Base-by-base conservation (phyloP, 1,140 invertebrate species). In the Tetramorium alpestre region DNA sequence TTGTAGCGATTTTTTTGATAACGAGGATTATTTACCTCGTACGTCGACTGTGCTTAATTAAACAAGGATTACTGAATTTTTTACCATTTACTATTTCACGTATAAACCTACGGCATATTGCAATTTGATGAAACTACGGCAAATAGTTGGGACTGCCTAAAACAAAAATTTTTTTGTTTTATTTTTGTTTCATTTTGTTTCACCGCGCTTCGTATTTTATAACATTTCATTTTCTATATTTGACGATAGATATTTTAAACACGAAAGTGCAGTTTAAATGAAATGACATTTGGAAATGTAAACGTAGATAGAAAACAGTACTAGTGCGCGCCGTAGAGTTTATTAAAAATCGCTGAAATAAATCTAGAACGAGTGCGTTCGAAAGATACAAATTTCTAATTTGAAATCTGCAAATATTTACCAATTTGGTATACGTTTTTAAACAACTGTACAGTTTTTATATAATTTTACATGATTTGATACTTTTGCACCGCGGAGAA, bases 301-400 rank as follows among this genome's bases (percentile, higher is more conserved):
- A 51, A 67, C 33, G 38, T 22, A 47, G 54, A 47, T 84, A 49
- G 69, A 38, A 84, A 84, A 73, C 80, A 38, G 77, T 60, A 84
- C 7, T 33, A 54, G 77, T 3, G 77, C 62, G 67, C 51, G 67
- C 33, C 25, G 33, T 13, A 54, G 33, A 49, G 33, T 84, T 84
- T 84, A 84, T 84, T 84, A 84, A 84, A 84, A 84, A 84, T 84
- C 80, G 69, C 56, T 84, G 69, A 60, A 75, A 84, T 73, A 84
- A 84, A 75, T 49, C 41, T 47, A 10, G 54, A 11, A 47, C 38
- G 67, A 82, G 65, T 16, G 67, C 18, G 54, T 22, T 16, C 25
- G 25, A 28, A 72, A 47, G 25, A 44, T 84, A 84, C 25, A 28
- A 28, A 22, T 56, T 33, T 49, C 69, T 84, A 84, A 84, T 84